Base-by-base conservation (phyloP, 2,113 vertebrate species). In the Coptodon bakossiorum region DNA sequence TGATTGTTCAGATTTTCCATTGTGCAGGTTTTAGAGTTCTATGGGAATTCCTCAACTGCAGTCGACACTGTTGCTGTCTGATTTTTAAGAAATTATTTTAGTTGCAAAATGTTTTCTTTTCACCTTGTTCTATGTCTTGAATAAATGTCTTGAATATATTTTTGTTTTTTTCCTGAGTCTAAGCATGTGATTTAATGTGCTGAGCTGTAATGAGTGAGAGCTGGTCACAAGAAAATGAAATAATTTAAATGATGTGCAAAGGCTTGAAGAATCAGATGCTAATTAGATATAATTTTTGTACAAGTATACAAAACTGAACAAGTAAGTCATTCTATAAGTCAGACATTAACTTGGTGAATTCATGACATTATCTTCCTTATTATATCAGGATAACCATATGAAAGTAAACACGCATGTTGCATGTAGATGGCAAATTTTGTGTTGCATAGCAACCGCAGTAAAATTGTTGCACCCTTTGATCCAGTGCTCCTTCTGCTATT, bases 391-490 rank as follows among this genome's bases (percentile, higher is more conserved):
- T 82, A 61, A 85, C 73, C 36, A 83, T 54, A 38, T n/a, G 43
- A 83, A 50, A 16, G 59, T 59, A 76, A 90, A 90, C 16, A 40
- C 6, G 56, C 50, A 43, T 71, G 22, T 57, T 73, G 24, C 31
- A 86, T 86, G 57, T 34, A 52, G 79, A 71, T 50, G 29, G 11
- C 29, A 85, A 90, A 85, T 54, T 73, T 31, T 82, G 24, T 53
- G 89, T 91, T 87, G 83, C 89, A 80, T 87, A 89, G 86, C 84
- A 91, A 90, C 82, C 12, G 0, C 29, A 84, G 56, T 66, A 52
- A 82, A 83, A 83, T 82, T 59, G 24, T 79, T 66, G 40, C 12
- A 80, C 56, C 82, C 63, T 91, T 89, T 91, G 88, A 92, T 91
- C 34, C 38, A 40, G 29, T 88, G 53, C 82, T 90, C 27, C 83